These are phyloP conservation scores for Anoura caudifer DNA, from an alignment of 2,113 vertebrate genomes.

Conservation along the genomic window DNA sequence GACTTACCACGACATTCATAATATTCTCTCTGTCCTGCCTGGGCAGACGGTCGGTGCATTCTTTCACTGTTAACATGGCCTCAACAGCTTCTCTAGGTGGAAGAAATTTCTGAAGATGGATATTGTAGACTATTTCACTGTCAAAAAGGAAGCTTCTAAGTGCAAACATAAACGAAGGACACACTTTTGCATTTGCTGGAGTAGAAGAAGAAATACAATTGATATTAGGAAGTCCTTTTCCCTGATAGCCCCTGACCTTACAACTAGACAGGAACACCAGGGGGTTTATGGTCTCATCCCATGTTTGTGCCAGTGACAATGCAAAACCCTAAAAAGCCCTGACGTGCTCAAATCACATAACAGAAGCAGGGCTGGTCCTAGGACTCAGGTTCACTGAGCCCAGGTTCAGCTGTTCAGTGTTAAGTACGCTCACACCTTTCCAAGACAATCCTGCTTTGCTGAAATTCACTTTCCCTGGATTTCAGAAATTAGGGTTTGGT, in stretches of 20 bases:
- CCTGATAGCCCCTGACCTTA: no score
- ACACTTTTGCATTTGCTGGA: neutral
- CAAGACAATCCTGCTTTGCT: no score
- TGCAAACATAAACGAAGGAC: accelerated
- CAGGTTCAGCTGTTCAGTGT: neutral
- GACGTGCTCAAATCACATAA: neutral
- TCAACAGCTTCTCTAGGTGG: no score
- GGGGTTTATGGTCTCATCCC: neutral
- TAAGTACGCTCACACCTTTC: neutral
- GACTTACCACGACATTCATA: no score
- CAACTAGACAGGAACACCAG: neutral
- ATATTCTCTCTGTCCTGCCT: no score
- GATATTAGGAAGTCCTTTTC: neutral
- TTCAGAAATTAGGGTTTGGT: neutral
- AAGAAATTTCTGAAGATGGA: no score
- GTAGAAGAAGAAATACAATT: neutral
- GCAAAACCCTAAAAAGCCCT: accelerated
- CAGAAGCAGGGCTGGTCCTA: neutral
- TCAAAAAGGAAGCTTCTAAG: no score
- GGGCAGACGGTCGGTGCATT: no score
- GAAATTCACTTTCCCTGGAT: no score
- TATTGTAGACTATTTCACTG: accelerated
- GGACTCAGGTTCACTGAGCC: neutral
- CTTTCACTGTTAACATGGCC: no score
- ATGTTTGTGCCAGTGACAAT: neutral